These are phyloP conservation scores for Brachyhypopomus gauderio DNA, from an alignment of 2,113 vertebrate species.

Conservation along the genomic window DNA sequence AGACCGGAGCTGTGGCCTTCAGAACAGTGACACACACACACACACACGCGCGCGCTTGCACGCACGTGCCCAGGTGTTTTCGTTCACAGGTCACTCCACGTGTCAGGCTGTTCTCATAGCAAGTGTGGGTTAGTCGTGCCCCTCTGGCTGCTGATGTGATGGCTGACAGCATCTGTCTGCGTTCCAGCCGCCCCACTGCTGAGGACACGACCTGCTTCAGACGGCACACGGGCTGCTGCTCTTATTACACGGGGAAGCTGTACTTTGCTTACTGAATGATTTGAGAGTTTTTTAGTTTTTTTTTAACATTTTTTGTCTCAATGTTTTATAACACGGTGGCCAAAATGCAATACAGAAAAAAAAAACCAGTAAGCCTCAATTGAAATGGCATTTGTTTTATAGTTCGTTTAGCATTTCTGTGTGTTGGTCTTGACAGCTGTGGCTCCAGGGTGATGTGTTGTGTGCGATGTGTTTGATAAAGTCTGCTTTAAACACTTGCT, in stretches of 20 bases:
- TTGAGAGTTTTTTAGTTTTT: too few species aligned
- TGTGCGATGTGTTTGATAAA: too few species aligned
- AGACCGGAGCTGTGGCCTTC: not conserved
- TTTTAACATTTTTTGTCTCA: too few species aligned
- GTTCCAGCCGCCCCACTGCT: conserved; percentile 28
- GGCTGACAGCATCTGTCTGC: conserved; percentile 36
- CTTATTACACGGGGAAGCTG: not conserved
- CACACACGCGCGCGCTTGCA: not conserved
- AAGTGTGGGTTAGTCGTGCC: conserved; percentile 33
- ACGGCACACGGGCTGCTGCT: too few species aligned
- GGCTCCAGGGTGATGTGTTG: too few species aligned
- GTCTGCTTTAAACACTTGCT: too few species aligned
- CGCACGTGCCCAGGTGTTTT: conserved; percentile 33
- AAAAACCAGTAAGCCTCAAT: too few species aligned
- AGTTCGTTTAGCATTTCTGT: too few species aligned
- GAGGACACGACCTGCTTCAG: conserved; percentile 27
- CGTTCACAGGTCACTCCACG: conserved; percentile 24
- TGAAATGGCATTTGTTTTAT: too few species aligned
- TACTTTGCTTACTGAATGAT: not conserved
- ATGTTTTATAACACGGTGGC: too few species aligned
- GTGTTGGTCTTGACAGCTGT: too few species aligned
- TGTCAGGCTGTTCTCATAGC: conserved; percentile 41
- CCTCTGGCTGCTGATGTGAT: conserved; percentile 50
- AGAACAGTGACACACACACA: not conserved
- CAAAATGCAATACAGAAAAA: too few species aligned